These are phyloP conservation scores for Mungos mungo DNA, from an alignment of 2,113 vertebrate species.

Conservation along the genomic window DNA sequence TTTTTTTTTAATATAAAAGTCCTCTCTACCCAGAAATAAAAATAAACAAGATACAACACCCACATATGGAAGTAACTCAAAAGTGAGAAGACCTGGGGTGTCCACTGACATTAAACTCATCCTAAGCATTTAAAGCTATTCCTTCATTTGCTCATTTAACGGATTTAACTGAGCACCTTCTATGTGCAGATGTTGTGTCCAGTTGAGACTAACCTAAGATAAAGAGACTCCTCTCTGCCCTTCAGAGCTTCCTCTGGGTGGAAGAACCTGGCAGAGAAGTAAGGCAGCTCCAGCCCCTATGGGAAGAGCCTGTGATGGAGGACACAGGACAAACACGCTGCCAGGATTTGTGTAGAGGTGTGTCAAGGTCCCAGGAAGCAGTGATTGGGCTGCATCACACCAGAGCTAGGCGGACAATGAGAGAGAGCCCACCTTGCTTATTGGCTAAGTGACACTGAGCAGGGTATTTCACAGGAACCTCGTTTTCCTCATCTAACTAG, in stretches of 20 bases:
- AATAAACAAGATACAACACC: neutral
- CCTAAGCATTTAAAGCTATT: neutral
- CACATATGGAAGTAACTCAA: neutral
- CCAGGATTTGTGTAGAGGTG: neutral
- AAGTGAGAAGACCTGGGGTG: neutral
- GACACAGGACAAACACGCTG: accelerated
- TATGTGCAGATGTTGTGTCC: neutral
- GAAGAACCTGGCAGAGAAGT: neutral
- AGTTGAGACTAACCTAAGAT: neutral
- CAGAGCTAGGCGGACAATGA: neutral
- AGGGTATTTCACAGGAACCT: neutral
- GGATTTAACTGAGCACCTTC: neutral
- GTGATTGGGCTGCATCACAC: accelerated
- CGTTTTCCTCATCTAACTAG: neutral
- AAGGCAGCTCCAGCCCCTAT: neutral
- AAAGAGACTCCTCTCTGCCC: neutral
- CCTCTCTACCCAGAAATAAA: neutral
- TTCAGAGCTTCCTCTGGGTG: neutral
- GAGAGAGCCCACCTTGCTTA: neutral
- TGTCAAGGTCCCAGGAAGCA: neutral
- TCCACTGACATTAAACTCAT: neutral
- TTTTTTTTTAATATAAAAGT: neutral
- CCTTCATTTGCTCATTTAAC: neutral
- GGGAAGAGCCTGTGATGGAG: neutral
- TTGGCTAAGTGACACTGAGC: neutral